phyloP scores from a whole-genome alignment of 2,888 invertebrate genomes.

The Cyrtodaria siliqua region DNA sequence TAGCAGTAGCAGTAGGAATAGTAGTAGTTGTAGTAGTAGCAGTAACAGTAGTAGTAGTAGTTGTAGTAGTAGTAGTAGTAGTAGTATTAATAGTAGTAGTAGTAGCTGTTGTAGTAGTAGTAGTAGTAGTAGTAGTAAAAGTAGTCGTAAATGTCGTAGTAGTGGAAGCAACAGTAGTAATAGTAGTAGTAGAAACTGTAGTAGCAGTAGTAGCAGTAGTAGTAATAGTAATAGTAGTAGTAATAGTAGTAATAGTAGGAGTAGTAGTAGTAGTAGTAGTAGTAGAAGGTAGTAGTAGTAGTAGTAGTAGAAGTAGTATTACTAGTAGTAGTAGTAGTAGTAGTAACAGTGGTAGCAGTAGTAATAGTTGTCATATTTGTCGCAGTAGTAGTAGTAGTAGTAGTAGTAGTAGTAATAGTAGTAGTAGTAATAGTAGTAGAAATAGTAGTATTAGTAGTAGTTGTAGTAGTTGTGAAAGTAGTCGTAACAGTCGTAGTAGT shows the following conservation, averaged over 20 bases:
- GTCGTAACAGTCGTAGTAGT: constrained; percentile 6
- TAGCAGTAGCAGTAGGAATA: constrained; percentile 11
- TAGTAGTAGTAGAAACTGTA: no score
- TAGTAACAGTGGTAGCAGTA: constrained; percentile 21
- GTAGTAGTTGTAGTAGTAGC: constrained; percentile 26
- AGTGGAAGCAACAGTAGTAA: constrained; percentile 2
- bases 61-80: neutral
- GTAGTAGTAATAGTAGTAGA: constrained; percentile 37
- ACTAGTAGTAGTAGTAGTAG: constrained; percentile 27
- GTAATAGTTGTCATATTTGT: constrained; percentile 20
- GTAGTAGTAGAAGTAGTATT: constrained; percentile 21
- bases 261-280: constrained; percentile 24
- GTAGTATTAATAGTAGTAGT: constrained; percentile 55
- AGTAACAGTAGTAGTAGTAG: constrained; percentile 48
- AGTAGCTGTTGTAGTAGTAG: constrained; percentile 15
- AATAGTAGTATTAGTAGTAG: constrained; percentile 21
- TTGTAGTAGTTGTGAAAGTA: constrained; percentile 3
- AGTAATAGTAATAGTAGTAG: constrained; percentile 16
- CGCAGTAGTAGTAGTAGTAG: constrained; percentile 23
- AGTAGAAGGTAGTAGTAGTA: constrained; percentile 34
- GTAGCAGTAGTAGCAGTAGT: no score
- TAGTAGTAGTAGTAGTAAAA: constrained; percentile 40
- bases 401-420: constrained; percentile 15
- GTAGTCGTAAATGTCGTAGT: constrained; percentile 49
- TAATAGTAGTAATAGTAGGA: constrained; percentile 21